Evolutionary conservation across 2,888 invertebrate species (phyloP).

Genomic region (Rhamphomyia laevipes): DNA sequence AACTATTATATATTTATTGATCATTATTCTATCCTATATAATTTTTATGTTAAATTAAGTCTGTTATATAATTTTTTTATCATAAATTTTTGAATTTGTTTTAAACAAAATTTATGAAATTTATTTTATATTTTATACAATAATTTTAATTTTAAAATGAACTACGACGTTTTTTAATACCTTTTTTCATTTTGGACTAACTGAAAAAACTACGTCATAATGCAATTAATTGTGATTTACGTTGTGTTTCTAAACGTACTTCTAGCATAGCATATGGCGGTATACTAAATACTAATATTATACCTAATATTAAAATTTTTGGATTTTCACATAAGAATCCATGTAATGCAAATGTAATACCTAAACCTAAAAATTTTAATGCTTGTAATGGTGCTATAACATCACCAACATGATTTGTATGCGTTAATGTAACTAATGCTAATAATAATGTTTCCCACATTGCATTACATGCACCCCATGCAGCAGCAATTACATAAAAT

Average conservation of each 20-base stretch:
- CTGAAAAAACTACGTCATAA: conserved; percentile 37
- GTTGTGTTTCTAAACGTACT: conserved; percentile 34
- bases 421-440: conserved; percentile 35
- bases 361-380: conserved; percentile 48
- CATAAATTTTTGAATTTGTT: too few species aligned
- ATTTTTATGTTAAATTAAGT: too few species aligned
- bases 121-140: background rate
- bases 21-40: too few species aligned
- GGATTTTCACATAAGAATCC: conserved; percentile 45
- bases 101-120: too few species aligned
- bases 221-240: conserved; percentile 31
- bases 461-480: conserved; percentile 78
- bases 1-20: too few species aligned
- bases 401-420: conserved; percentile 34
- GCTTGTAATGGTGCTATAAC: conserved; percentile 43
- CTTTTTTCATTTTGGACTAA: conserved; percentile 24
- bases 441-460: conserved; percentile 64
- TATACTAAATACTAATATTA: conserved; percentile 33
- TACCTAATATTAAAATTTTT: conserved; percentile 33
- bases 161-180: background rate
- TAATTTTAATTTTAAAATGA: background rate
- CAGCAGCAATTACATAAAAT: conserved; percentile 71
- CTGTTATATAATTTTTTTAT: too few species aligned
- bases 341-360: conserved; percentile 51
- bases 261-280: conserved; percentile 36